phyloP scores from a whole-genome alignment of 2,797 vertebrate genomes.

The Sebastes kiyomatsui region DNA sequence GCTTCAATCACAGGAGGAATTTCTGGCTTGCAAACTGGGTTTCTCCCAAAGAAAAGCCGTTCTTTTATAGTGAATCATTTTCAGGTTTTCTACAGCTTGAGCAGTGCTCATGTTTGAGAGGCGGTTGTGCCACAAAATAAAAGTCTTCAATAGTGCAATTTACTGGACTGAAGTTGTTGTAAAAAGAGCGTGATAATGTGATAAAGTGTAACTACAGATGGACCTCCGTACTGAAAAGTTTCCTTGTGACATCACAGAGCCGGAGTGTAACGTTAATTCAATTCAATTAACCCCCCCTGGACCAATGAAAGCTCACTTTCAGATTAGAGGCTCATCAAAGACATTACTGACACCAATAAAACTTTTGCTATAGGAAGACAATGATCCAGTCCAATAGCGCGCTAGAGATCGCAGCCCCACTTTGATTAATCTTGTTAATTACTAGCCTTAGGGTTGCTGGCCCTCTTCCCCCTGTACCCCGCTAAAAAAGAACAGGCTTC shows the following conservation, averaged over 20 bases:
- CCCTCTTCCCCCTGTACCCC: constrained; percentile 45
- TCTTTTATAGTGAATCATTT: constrained; percentile 67
- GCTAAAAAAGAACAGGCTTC: constrained; percentile 51
- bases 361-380: constrained; percentile 72
- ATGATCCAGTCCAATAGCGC: constrained; percentile 72
- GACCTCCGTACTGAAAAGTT: constrained; percentile 51
- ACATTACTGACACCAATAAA: constrained; percentile 72
- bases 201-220: constrained; percentile 15
- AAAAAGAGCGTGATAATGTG: constrained; percentile 18
- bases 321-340: constrained; percentile 80
- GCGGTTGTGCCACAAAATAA: neutral
- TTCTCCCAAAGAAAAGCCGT: constrained; percentile 66
- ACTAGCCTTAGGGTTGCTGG: constrained; percentile 77
- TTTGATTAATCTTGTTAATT: constrained; percentile 85
- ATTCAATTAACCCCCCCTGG: constrained; percentile 75
- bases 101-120: constrained; percentile 31
- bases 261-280: constrained; percentile 67
- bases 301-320: constrained; percentile 61
- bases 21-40: constrained; percentile 68
- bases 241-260: constrained; percentile 64
- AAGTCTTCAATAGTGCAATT: constrained; percentile 37
- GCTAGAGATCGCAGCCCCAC: constrained; percentile 73
- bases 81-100: constrained; percentile 66
- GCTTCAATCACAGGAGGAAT: constrained; percentile 72
- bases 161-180: constrained; percentile 11